Evolutionary conservation across 1,140 invertebrate species (phyloP).

Genomic region (Neocloeon triangulifer): DNA sequence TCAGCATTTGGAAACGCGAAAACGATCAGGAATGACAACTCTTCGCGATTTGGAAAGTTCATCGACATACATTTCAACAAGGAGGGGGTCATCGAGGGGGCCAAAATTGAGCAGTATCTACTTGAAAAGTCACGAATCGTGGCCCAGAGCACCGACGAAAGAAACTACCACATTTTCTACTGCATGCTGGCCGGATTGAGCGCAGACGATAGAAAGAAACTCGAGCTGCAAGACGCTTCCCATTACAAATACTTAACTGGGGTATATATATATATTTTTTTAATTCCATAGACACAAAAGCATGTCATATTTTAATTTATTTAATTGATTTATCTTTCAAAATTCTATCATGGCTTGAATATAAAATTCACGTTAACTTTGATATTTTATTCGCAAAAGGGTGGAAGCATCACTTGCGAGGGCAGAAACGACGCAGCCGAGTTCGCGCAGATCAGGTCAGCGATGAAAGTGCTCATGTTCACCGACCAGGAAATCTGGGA

Average conservation of each 20-base stretch:
- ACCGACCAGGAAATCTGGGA: constrained; percentile 60
- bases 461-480: constrained; percentile 84
- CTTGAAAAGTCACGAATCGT: constrained; percentile 89
- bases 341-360: constrained; percentile 2
- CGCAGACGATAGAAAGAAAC: constrained; percentile 48
- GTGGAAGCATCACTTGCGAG: constrained; percentile 39
- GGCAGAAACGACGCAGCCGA: constrained; percentile 63
- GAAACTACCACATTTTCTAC: constrained; percentile 95
- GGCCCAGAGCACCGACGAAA: constrained; percentile 63
- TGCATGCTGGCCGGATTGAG: constrained; percentile 68
- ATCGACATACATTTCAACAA: constrained; percentile 85
- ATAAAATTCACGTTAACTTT: constrained; percentile 3
- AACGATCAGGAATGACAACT: constrained; percentile 90
- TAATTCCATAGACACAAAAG: no score
- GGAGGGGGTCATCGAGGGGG: constrained; percentile 72
- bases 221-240: constrained; percentile 46
- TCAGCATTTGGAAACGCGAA: constrained; percentile 91
- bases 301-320: no score
- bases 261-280: constrained; percentile 28
- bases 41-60: constrained; percentile 88
- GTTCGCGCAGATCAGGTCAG: constrained; percentile 66
- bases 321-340: no score
- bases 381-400: no score
- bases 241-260: constrained; percentile 66
- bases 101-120: constrained; percentile 85